Evolutionary conservation across 2,888 invertebrate species (phyloP).

Genomic region (Eretmocerus hayati): DNA sequence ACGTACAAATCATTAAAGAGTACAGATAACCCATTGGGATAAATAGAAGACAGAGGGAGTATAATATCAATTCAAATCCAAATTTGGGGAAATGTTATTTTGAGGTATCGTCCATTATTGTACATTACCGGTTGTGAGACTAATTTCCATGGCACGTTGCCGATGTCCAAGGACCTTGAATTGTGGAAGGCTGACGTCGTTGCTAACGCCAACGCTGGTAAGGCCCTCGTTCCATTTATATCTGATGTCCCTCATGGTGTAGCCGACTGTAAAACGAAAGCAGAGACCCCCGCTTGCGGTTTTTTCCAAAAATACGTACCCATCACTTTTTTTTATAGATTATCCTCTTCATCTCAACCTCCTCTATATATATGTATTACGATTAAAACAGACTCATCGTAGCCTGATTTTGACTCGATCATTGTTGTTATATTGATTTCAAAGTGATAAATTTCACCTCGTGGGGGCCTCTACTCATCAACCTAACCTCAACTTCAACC

Average conservation of each 20-base stretch:
- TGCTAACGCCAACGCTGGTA: conserved; percentile 91
- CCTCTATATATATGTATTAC: neutral
- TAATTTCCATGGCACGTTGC: conserved; percentile 92
- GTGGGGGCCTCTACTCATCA: neutral
- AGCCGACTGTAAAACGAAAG: conserved; percentile 74
- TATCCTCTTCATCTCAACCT: conserved; percentile 14
- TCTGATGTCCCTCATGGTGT: conserved; percentile 96
- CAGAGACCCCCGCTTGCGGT: conserved; percentile 44
- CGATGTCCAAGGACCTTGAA: conserved; percentile 96
- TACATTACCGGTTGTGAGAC: conserved; percentile 88
- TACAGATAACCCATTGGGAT: too few relatives aligned
- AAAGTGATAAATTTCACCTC: neutral
- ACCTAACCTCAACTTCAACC: neutral
- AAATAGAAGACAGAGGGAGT: too few relatives aligned
- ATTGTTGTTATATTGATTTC: too few relatives aligned
- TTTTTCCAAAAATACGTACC: conserved; percentile 43
- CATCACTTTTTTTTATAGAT: conserved; percentile 29
- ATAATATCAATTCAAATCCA: too few relatives aligned
- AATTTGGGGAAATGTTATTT: too few relatives aligned
- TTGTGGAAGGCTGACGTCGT: conserved; percentile 93
- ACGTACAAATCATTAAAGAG: too few relatives aligned
- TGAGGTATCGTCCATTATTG: too few relatives aligned
- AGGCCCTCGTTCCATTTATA: conserved; percentile 96
- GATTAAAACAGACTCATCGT: too few relatives aligned
- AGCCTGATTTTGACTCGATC: too few relatives aligned